Percentiles rank a stretch among this genome's conserved stretches.
Conservation (phyloP, 2,888 invertebrate species). For the Lordiphosa andalusiaca region DNA sequence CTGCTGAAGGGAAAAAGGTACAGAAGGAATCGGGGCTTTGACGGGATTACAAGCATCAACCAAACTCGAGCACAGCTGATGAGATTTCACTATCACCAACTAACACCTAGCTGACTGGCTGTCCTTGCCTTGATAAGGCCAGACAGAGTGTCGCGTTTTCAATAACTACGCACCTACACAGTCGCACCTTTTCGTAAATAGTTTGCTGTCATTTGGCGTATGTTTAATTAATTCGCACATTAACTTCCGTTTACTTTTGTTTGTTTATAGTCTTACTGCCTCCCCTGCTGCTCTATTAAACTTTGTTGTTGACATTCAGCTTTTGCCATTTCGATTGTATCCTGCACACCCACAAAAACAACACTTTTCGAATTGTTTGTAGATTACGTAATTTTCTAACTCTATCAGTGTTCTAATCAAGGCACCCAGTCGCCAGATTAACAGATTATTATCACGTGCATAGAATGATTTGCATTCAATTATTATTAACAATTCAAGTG, state of each 20-base stretch:
- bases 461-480: too few species aligned
- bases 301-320: not conserved
- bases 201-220: slow-evolving; percentile 25
- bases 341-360: not conserved
- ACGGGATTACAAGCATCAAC: not conserved
- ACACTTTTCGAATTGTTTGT: slow-evolving; percentile 2
- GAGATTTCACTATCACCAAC: slow-evolving; percentile 3
- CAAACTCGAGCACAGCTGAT: slow-evolving; percentile 11
- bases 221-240: slow-evolving; percentile 7
- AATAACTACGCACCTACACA: slow-evolving; percentile 38
- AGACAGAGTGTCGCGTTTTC: slow-evolving; percentile 44
- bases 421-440: not conserved
- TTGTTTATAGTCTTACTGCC: too few species aligned
- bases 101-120: slow-evolving; percentile 29
- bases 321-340: not conserved
- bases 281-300: too few species aligned
- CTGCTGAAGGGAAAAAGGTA: slow-evolving; percentile 5
- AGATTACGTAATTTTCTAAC: slow-evolving; percentile 1
- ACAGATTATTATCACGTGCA: not conserved
- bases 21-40: slow-evolving; percentile 1
- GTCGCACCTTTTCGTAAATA: slow-evolving; percentile 1
- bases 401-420: not conserved
- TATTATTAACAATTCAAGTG: too few species aligned
- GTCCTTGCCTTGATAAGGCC: slow-evolving; percentile 64
- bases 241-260: not conserved